phyloP scores from a whole-genome alignment of 1,140 invertebrate genomes.

The Araneus ventricosus region DNA sequence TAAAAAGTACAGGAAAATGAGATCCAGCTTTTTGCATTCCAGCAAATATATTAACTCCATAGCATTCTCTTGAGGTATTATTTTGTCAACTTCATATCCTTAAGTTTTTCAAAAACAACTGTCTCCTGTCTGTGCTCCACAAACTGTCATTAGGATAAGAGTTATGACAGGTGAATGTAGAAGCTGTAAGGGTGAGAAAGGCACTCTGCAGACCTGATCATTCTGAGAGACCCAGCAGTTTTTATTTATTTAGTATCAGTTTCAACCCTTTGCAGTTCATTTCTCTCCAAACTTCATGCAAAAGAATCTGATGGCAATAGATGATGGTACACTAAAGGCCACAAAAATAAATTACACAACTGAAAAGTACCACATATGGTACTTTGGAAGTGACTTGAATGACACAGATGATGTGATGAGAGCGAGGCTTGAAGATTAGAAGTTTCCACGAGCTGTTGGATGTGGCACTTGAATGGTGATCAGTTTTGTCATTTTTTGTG shows the following conservation, averaged over 20 bases:
- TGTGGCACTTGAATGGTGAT: not conserved
- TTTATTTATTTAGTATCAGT: not conserved
- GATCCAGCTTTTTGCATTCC: constrained; percentile 19
- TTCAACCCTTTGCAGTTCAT: not conserved
- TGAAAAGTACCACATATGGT: not conserved
- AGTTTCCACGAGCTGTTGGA: not conserved
- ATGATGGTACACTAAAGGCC: not conserved
- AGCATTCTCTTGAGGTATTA: constrained; percentile 26
- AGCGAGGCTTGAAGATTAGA: not conserved
- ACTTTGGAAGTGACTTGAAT: constrained; percentile 50
- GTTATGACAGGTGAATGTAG: not conserved
- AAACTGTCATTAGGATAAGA: not conserved
- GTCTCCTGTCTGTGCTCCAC: not conserved
- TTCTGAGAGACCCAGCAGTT: constrained; percentile 50
- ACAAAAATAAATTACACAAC: constrained; percentile 45
- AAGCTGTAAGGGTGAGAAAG: constrained; percentile 13
- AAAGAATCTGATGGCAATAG: not conserved
- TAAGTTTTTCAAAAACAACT: not conserved
- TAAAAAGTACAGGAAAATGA: not conserved
- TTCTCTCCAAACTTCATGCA: not conserved
- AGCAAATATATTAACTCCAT: constrained; percentile 36
- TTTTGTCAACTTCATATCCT: not conserved
- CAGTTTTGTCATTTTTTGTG: not conserved
- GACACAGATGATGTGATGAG: not conserved
- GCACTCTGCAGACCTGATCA: constrained; percentile 65